A percentile compares a stretch with the other conserved stretches of the same genome.
Conservation (phyloP, 2,888 invertebrate genomes). For the Lasius fuliginosus region DNA sequence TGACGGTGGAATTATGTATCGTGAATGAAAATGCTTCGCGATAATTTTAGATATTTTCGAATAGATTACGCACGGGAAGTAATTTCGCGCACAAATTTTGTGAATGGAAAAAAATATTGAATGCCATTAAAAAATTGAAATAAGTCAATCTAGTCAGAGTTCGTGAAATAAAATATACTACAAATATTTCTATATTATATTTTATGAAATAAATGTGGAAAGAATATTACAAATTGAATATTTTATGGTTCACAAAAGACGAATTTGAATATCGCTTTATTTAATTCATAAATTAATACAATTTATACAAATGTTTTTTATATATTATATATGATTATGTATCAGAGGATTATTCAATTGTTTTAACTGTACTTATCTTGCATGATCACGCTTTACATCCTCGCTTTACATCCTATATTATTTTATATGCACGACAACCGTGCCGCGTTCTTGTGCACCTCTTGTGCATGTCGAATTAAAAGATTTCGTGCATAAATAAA, state of each 20-base stretch:
- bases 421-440: slow-evolving; percentile 7
- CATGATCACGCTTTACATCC: neutral
- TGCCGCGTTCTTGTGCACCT: slow-evolving; percentile 14
- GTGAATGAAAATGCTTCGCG: neutral
- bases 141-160: neutral
- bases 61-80: neutral
- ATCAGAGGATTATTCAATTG: neutral
- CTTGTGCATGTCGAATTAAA: slow-evolving; percentile 38
- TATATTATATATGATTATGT: neutral
- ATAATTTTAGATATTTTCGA: neutral
- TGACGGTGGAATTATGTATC: neutral
- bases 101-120: neutral
- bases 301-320: neutral
- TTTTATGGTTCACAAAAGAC: neutral
- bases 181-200: neutral
- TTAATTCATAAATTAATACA: neutral
- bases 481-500: slow-evolving; percentile 20
- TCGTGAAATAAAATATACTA: neutral
- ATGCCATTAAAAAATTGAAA: neutral
- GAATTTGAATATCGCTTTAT: neutral
- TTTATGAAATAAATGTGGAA: neutral
- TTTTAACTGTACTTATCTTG: slow-evolving; percentile 6
- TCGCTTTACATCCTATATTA: slow-evolving; percentile 1
- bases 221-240: neutral
- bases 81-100: neutral